phyloP scores from a whole-genome alignment of 2,113 vertebrate genomes.

The Eidolon helvum region DNA sequence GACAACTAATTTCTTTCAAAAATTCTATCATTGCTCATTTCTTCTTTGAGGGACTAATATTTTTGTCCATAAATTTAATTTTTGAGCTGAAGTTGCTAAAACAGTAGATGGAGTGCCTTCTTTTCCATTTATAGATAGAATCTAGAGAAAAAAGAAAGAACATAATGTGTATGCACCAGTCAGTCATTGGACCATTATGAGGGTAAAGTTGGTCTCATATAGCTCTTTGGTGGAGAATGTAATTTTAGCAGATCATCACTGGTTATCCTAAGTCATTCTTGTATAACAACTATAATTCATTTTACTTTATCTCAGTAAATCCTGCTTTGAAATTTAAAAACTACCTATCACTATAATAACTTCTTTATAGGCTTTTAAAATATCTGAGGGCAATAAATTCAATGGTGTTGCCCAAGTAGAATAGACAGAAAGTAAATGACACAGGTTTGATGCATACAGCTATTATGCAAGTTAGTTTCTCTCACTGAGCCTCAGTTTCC shows the following conservation, averaged over 20 bases:
- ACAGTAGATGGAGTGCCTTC: not conserved
- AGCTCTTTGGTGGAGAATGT: not conserved
- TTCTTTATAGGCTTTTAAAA: not conserved
- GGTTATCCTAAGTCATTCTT: not conserved
- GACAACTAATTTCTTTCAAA: not conserved
- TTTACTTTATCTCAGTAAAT: slow-evolving; percentile 12
- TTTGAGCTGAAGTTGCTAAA: not conserved
- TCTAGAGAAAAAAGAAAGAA: not conserved
- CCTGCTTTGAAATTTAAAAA: slow-evolving; percentile 30
- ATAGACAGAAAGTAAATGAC: not conserved
- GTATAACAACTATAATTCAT: not conserved
- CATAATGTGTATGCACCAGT: not conserved
- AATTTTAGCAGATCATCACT: slow-evolving; percentile 22
- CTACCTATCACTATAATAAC: not conserved
- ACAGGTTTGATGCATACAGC: not conserved
- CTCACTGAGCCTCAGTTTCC: not conserved
- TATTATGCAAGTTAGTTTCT: not conserved
- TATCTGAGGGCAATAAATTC: not conserved
- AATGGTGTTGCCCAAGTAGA: not conserved
- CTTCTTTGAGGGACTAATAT: not conserved
- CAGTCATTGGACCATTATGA: not conserved
- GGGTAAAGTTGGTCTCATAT: not conserved
- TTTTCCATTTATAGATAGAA: not conserved
- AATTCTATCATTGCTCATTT: not conserved
- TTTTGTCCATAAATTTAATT: not conserved